These are phyloP conservation scores for Cacatua alba DNA, from an alignment of 2,113 vertebrate genomes.

Conservation along the genomic window DNA sequence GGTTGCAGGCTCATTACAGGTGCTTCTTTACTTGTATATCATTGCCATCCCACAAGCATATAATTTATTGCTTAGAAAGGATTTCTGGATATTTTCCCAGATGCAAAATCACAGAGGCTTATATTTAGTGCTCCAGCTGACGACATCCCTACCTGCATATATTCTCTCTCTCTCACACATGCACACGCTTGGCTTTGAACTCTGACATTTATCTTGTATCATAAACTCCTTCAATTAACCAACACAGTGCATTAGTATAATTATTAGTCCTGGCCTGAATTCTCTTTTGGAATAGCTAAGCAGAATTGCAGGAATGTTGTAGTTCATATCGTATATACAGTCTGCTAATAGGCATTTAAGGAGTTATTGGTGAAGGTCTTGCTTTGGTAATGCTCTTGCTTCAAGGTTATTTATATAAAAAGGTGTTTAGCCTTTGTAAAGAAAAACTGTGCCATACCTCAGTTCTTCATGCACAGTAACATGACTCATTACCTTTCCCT, in stretches of 20 bases:
- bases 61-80: conserved; percentile 46
- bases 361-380: conserved; percentile 1
- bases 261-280: not conserved
- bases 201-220: not conserved
- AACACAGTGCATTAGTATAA: conserved; percentile 28
- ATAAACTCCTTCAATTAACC: conserved; percentile 43
- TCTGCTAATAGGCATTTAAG: not conserved
- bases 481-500: not conserved
- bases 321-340: not conserved
- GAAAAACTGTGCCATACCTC: not conserved
- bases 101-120: conserved; percentile 23
- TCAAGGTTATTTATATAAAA: conserved; percentile 28
- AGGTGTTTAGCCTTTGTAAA: not conserved
- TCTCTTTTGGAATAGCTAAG: conserved; percentile 1
- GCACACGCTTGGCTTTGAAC: conserved; percentile 7
- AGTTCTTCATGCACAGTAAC: not conserved
- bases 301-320: not conserved
- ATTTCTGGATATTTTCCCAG: conserved; percentile 59
- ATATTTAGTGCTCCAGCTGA: conserved; percentile 4
- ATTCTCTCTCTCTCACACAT: not conserved
- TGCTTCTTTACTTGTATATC: conserved; percentile 23
- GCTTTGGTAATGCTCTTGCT: not conserved
- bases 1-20: conserved; percentile 13
- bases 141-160: not conserved
- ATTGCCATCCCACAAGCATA: not conserved